These are phyloP conservation scores for Amblyteles armatorius DNA, from an alignment of 2,888 invertebrate species.

Conservation along the genomic window DNA sequence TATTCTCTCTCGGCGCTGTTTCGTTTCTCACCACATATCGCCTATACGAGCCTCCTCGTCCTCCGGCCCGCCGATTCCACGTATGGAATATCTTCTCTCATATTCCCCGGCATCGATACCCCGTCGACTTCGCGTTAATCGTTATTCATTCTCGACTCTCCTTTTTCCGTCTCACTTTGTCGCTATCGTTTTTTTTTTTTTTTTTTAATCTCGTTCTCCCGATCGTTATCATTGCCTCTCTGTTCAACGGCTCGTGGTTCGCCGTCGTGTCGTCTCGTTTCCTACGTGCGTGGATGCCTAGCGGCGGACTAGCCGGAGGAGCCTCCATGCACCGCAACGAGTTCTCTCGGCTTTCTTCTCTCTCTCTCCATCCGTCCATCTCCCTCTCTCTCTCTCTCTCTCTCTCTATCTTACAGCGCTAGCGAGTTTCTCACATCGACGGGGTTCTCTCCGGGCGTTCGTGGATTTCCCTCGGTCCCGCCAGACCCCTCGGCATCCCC, in stretches of 20 bases:
- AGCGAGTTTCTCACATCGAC: conserved; percentile 58
- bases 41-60: neutral
- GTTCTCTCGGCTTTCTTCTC: conserved; percentile 36
- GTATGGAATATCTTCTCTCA: conserved; percentile 30
- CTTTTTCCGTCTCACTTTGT: conserved; percentile 39
- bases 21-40: conserved; percentile 5
- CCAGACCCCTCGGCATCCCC: conserved; percentile 65
- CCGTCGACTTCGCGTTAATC: conserved; percentile 11
- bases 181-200: conserved; percentile 40
- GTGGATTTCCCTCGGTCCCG: conserved; percentile 59
- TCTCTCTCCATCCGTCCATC: conserved; percentile 55
- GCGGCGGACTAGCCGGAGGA: conserved; percentile 28
- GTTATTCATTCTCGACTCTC: conserved; percentile 29
- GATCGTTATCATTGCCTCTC: conserved; percentile 50
- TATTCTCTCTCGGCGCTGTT: conserved; percentile 9
- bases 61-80: conserved; percentile 15
- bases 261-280: conserved; percentile 26
- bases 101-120: conserved; percentile 31
- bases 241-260: conserved; percentile 54
- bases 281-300: conserved; percentile 6
- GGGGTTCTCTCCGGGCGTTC: conserved; percentile 57
- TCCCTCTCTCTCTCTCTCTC: conserved; percentile 50
- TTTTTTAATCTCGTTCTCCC: conserved; percentile 37
- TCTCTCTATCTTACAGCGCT: conserved; percentile 30
- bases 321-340: conserved; percentile 37